Conservation (phyloP, 2,797 vertebrate species). For the Labroides dimidiatus region DNA sequence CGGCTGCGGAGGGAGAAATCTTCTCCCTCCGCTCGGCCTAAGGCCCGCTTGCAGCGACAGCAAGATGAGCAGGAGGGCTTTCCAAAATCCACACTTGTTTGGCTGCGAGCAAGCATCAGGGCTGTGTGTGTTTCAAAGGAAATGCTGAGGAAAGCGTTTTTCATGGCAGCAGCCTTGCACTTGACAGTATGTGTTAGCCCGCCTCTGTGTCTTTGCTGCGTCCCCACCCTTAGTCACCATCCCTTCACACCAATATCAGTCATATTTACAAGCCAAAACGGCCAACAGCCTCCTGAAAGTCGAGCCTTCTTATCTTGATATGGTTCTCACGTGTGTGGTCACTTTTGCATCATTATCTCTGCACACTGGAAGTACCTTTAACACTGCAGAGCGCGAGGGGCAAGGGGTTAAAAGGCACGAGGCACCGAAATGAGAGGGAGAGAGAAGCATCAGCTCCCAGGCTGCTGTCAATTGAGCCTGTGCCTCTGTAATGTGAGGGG, state of each 20-base stretch:
- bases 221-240: slow-evolving; percentile 53
- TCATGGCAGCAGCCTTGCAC: slow-evolving; percentile 65
- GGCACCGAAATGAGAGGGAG: slow-evolving; percentile 50
- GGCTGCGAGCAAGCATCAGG: slow-evolving; percentile 66
- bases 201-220: slow-evolving; percentile 58
- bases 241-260: slow-evolving; percentile 76
- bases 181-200: slow-evolving; percentile 65
- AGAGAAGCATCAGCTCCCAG: slow-evolving; percentile 62
- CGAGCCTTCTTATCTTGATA: slow-evolving; percentile 39
- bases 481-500: slow-evolving; percentile 57
- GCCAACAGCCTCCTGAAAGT: slow-evolving; percentile 32
- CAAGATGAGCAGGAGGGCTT: slow-evolving; percentile 74
- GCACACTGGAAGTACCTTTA: slow-evolving; percentile 39
- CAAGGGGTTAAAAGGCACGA: slow-evolving; percentile 61
- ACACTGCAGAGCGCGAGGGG: slow-evolving; percentile 33
- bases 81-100: slow-evolving; percentile 80
- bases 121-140: slow-evolving; percentile 78
- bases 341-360: slow-evolving; percentile 41
- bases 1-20: slow-evolving; percentile 66
- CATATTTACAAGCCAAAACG: slow-evolving; percentile 73
- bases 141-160: slow-evolving; percentile 83
- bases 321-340: slow-evolving; percentile 18
- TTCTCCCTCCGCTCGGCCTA: slow-evolving; percentile 69
- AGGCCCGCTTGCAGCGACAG: slow-evolving; percentile 74
- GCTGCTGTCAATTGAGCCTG: slow-evolving; percentile 65